A percentile compares a stretch with the other conserved stretches of the same genome.
These are phyloP conservation scores for Ornithorhynchus anatinus DNA, from an alignment of 2,113 vertebrate species.

Conservation along the genomic window DNA sequence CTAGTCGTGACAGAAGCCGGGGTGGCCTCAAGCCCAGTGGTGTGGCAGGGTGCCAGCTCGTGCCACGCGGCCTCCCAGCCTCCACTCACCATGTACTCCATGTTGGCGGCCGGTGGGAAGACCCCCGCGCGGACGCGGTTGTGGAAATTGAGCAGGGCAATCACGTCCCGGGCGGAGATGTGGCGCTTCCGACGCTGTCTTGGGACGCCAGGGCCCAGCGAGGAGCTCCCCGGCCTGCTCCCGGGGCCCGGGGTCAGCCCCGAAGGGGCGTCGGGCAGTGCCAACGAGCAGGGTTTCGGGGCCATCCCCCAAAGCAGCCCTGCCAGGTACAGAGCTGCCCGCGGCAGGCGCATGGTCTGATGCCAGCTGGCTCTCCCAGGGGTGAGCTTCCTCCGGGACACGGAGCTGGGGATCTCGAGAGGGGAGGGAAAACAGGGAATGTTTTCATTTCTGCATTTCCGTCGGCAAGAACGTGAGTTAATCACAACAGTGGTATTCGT, in stretches of 20 bases:
- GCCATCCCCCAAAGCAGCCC: slow-evolving; percentile 74
- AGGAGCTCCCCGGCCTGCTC: no score
- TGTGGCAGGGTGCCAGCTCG: no score
- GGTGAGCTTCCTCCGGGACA: not conserved
- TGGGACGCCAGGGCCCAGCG: slow-evolving; percentile 37
- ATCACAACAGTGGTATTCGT: no score
- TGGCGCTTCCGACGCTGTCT: slow-evolving; percentile 65
- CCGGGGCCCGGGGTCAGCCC: not conserved
- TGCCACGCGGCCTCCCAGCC: no score
- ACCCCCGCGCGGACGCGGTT: slow-evolving; percentile 85
- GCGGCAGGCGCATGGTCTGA: slow-evolving; percentile 66
- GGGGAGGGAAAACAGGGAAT: not conserved
- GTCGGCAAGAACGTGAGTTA: not conserved
- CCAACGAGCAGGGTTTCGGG: slow-evolving; percentile 48
- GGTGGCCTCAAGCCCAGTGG: no score
- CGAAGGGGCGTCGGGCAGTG: slow-evolving; percentile 56
- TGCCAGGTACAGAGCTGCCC: slow-evolving; percentile 67
- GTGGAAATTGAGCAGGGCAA: slow-evolving; percentile 81
- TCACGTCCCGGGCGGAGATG: slow-evolving; percentile 78
- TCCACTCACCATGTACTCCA: slow-evolving; percentile 92
- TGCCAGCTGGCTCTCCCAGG: fast-evolving
- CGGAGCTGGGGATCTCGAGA: slow-evolving; percentile 16
- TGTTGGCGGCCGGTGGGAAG: slow-evolving; percentile 83
- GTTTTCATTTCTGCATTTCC: not conserved
- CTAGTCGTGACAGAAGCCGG: no score